Conservation (phyloP, 1,140 invertebrate species). For the Halictus rubicundus region DNA sequence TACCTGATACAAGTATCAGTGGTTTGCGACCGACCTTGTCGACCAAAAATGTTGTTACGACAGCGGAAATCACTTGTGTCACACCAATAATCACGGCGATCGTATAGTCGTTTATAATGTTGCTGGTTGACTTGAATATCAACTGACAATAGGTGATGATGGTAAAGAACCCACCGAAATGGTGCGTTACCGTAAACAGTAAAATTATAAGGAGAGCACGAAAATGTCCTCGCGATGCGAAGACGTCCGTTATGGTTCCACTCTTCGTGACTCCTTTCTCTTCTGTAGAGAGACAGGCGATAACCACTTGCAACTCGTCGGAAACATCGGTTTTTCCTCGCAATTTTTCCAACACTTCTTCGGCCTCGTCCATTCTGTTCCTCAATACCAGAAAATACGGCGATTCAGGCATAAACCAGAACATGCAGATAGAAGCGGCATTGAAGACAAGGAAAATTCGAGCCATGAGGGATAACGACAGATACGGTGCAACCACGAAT, state of each 20-base stretch:
- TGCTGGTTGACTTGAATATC: constrained; percentile 85
- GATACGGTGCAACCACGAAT: constrained; percentile 72
- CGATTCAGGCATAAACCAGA: constrained; percentile 80
- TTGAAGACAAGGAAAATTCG: constrained; percentile 68
- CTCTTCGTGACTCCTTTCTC: constrained; percentile 62
- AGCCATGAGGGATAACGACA: constrained; percentile 57
- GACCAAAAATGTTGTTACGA: constrained; percentile 70
- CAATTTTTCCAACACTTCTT: constrained; percentile 55
- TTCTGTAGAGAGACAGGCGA: constrained; percentile 78
- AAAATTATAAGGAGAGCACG: constrained; percentile 84
- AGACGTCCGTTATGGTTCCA: constrained; percentile 79
- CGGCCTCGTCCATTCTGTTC: constrained; percentile 49
- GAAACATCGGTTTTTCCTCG: constrained; percentile 55
- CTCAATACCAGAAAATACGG: constrained; percentile 69
- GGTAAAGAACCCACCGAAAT: constrained; percentile 86
- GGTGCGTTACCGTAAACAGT: constrained; percentile 85
- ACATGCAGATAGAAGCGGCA: constrained; percentile 68
- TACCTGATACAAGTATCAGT: constrained; percentile 76
- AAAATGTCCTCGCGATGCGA: constrained; percentile 81
- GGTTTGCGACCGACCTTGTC: constrained; percentile 80
- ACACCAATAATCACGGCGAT: constrained; percentile 80
- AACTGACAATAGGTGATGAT: constrained; percentile 86
- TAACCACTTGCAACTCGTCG: constrained; percentile 72
- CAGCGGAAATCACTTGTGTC: constrained; percentile 75
- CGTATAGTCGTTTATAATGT: constrained; percentile 73